phyloP scores from a whole-genome alignment of 2,888 invertebrate species.

The Trissolcus japonicus region DNA sequence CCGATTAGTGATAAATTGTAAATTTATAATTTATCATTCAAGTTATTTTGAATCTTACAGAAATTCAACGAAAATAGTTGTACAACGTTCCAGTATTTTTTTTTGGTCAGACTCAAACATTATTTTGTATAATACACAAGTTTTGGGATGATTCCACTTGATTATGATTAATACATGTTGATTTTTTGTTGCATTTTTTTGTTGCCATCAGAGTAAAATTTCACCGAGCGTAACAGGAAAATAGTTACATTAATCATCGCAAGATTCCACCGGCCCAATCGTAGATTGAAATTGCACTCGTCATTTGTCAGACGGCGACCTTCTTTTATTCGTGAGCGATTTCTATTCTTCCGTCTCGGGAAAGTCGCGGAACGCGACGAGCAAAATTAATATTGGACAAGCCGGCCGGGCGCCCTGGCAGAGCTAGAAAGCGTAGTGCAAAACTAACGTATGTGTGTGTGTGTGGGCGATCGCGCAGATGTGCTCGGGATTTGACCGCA shows the following conservation, averaged over 20 bases:
- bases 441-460: conserved; percentile 13
- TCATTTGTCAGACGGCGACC: conserved; percentile 42
- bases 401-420: conserved; percentile 11
- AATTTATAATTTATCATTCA: no score
- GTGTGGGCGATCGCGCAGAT: conserved; percentile 37
- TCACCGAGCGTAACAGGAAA: no score
- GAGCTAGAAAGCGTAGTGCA: conserved; percentile 50
- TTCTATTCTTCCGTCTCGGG: conserved; percentile 44
- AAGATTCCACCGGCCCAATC: conserved; percentile 15
- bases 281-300: conserved; percentile 24
- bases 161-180: no score
- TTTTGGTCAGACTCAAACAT: no score
- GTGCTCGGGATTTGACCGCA: conserved; percentile 36
- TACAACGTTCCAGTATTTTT: no score
- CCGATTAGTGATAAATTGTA: no score
- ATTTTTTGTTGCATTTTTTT: no score
- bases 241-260: conserved; percentile 20
- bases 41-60: no score
- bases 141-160: no score
- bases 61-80: no score
- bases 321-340: conserved; percentile 45
- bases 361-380: conserved; percentile 33
- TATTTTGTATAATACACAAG: no score
- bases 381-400: conserved; percentile 24
- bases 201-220: background rate